Evolutionary conservation across 2,888 invertebrate species (phyloP), one percentile per base, ranked within the genome.

Genomic region (Amaurobius ferox): DNA sequence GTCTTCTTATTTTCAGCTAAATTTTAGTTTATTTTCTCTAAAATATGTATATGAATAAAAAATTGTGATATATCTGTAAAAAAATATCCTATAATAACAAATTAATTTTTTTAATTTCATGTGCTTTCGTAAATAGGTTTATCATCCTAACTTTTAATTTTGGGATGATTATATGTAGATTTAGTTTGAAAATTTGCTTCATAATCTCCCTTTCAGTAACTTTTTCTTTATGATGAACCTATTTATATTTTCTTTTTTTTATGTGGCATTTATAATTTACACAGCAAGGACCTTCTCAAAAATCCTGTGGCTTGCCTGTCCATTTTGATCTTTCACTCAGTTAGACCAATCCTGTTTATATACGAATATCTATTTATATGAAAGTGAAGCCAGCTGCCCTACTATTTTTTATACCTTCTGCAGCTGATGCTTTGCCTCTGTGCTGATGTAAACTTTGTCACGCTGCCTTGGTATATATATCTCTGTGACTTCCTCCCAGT

Each of bases 271-370:
- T 44, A 77, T 78, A 64, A 83, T 87, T 87, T 79, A 81, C 79
- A 87, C 81, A 87, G 89, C 90, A 92, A 92, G 92, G 92, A 92
- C 92, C 92, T 89, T 91, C 92, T 92, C 92, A 92, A 89, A 92
- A 91, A 90, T 91, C 91, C 91, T 91, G 90, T 86, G 80, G 85
- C 85, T 89, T 91, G 90, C 90, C 90, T 89, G 90, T 89, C 89
- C 87, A 88, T 88, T 89, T 89, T 89, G 86, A 86, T 81, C 88
- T 89, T 80, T 79, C 70, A 85, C 77, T 71, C 26, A 70, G 70
- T 86, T 74, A 79, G 66, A 40, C 19, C 48, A 70, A 79, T 79
- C 67, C 67, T 73, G 23, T 55, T 55, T 55, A 55, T 55, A 55
- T 16, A 66, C 19, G 32, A 5, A 35, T 35, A 35, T 35, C 5